Percentiles rank a stretch among this genome's conserved stretches.
phyloP scores from a whole-genome alignment of 2,888 invertebrate genomes.

The Megalurothrips usitatus region DNA sequence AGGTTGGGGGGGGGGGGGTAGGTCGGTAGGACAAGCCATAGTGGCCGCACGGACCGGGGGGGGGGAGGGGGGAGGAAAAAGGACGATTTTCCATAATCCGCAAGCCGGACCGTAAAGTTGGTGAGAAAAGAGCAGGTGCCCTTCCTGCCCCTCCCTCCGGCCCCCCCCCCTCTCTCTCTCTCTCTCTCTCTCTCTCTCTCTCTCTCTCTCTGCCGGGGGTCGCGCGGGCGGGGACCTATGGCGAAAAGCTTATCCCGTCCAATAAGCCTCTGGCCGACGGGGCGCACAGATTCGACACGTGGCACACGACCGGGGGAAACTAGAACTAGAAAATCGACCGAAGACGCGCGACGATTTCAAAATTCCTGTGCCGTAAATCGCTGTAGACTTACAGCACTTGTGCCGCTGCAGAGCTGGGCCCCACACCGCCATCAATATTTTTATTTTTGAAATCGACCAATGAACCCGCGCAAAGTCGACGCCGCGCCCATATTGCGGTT shows the following conservation, averaged over 20 bases:
- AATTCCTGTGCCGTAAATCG: no score
- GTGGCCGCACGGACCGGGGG: neutral
- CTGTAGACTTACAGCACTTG: no score
- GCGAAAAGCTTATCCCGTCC: slow-evolving; percentile 1
- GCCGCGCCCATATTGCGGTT: no score
- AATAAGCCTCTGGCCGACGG: slow-evolving; percentile 11
- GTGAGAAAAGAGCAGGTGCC: slow-evolving; percentile 23
- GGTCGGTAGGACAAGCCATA: neutral
- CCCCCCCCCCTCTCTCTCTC: neutral
- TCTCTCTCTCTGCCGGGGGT: neutral
- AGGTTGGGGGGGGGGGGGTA: neutral
- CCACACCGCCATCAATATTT: no score
- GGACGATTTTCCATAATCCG: slow-evolving; percentile 20
- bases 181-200: no score
- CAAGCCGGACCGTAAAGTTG: slow-evolving; percentile 10
- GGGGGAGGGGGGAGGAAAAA: neutral
- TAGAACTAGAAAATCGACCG: no score
- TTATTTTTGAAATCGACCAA: no score
- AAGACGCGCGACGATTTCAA: no score
- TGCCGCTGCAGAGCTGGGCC: no score
- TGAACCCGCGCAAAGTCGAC: no score
- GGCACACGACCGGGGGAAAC: no score
- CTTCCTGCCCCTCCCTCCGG: neutral
- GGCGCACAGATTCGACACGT: no score
- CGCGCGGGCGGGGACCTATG: neutral